Percentiles rank a stretch among this genome's conserved stretches.
phyloP scores from a whole-genome alignment of 2,797 vertebrate genomes.

The Myoxocephalus aenaeus region DNA sequence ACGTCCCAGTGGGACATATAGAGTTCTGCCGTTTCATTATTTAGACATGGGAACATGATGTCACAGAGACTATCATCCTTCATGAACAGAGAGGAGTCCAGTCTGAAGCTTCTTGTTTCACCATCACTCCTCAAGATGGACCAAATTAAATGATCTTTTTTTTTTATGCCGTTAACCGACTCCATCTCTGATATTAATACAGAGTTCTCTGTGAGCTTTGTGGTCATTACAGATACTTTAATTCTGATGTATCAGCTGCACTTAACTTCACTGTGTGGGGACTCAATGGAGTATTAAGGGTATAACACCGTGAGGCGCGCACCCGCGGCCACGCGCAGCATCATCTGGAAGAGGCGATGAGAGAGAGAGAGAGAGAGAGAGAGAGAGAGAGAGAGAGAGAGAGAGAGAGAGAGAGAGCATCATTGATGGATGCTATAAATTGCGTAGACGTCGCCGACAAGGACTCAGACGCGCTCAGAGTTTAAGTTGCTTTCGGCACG shows the following conservation, averaged over 20 bases:
- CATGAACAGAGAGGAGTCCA: no score
- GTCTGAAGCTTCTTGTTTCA: no score
- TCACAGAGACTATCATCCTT: no score
- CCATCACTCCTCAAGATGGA: no score
- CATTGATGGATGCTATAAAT: constrained; percentile 44
- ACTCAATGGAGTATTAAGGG: neutral
- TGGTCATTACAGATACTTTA: constrained; percentile 2
- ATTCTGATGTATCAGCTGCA: neutral
- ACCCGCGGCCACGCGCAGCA: neutral
- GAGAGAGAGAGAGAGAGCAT: constrained; percentile 11
- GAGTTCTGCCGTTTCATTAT: no score
- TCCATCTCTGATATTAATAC: no score
- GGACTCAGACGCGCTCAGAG: constrained; percentile 11
- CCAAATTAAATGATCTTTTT: no score
- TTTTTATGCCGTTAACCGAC: no score
- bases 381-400: neutral
- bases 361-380: neutral
- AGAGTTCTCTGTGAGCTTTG: neutral
- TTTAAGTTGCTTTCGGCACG: neutral
- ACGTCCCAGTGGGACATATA: no score
- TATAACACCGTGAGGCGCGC: no score
- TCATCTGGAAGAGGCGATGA: constrained; percentile 25
- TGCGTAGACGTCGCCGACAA: constrained; percentile 13
- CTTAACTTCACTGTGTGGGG: neutral
- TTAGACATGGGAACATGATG: no score